Evolutionary conservation across 2,888 invertebrate genomes (phyloP).

Genomic region (Acleris sparsana): DNA sequence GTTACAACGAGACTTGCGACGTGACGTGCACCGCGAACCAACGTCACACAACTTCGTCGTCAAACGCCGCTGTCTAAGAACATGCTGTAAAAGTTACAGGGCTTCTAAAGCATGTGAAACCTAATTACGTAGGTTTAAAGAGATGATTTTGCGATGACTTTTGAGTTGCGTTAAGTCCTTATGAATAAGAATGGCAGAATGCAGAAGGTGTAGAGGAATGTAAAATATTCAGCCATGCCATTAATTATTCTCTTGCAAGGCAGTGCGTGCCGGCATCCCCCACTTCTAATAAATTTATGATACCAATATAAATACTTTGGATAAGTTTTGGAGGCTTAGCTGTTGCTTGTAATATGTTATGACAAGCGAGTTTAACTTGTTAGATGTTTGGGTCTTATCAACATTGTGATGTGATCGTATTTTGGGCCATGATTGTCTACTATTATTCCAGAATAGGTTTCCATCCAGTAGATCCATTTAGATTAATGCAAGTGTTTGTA

Average conservation of each 20-base stretch:
- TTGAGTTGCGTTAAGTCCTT: too few species aligned
- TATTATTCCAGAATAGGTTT: too few species aligned
- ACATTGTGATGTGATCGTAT: not conserved
- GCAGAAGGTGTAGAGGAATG: constrained; percentile 62
- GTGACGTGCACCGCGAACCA: constrained; percentile 12
- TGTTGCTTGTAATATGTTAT: constrained; percentile 19
- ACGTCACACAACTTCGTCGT: constrained; percentile 45
- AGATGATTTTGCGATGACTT: too few species aligned
- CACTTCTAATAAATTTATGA: constrained; percentile 75
- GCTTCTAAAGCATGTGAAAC: too few species aligned
- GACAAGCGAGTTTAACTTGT: constrained; percentile 2
- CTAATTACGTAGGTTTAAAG: too few species aligned
- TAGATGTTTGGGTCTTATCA: not conserved
- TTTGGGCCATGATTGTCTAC: not conserved
- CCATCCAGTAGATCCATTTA: too few species aligned
- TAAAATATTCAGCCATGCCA: constrained; percentile 61
- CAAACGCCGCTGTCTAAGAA: constrained; percentile 37
- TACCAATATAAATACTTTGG: constrained; percentile 75
- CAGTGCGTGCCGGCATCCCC: constrained; percentile 61
- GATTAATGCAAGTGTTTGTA: too few species aligned
- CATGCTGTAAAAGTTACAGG: too few species aligned
- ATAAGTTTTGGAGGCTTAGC: constrained; percentile 50
- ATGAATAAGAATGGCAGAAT: constrained; percentile 6
- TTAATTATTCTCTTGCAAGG: constrained; percentile 64
- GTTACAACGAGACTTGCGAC: constrained; percentile 11